A percentile compares a stretch with the other conserved stretches of the same genome.
Evolutionary conservation across 2,797 vertebrate genomes (phyloP).

Genomic region (Todus mexicanus): DNA sequence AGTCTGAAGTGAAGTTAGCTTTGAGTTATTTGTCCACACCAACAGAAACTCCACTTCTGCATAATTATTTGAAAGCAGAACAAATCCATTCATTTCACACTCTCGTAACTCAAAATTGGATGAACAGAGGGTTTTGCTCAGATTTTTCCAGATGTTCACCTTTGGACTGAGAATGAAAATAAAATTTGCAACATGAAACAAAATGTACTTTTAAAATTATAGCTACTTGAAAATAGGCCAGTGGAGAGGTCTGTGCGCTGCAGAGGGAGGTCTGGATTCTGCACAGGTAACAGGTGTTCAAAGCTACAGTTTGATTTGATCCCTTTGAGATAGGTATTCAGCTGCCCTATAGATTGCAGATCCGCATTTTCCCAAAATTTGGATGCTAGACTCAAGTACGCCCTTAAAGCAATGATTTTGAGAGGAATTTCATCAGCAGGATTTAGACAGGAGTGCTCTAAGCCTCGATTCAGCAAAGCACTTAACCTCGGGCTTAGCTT

Average conservation of each 20-base stretch:
- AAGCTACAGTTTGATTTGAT: background rate
- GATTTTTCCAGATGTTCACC: slow-evolving; percentile 13
- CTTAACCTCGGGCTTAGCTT: background rate
- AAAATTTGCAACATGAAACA: slow-evolving; percentile 9
- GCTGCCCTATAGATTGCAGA: background rate
- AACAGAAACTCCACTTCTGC: background rate
- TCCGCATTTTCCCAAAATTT: background rate
- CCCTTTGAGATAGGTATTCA: background rate
- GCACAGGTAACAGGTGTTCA: background rate
- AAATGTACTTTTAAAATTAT: background rate
- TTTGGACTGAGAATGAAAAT: slow-evolving; percentile 17
- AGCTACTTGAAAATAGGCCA: background rate
- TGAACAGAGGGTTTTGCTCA: background rate
- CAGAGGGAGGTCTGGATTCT: background rate
- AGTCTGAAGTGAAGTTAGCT: slow-evolving; percentile 14
- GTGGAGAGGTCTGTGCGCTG: background rate
- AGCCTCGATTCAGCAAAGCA: background rate
- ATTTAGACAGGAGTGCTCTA: background rate
- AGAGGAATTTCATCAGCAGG: background rate
- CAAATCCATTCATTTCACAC: slow-evolving; percentile 50
- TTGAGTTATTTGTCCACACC: slow-evolving; percentile 24
- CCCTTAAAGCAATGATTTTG: background rate
- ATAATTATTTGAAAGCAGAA: slow-evolving; percentile 56
- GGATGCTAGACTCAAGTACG: background rate
- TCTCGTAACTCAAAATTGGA: slow-evolving; percentile 31